phyloP scores from a whole-genome alignment of 2,113 vertebrate species.

The Nannospalax galili region DNA sequence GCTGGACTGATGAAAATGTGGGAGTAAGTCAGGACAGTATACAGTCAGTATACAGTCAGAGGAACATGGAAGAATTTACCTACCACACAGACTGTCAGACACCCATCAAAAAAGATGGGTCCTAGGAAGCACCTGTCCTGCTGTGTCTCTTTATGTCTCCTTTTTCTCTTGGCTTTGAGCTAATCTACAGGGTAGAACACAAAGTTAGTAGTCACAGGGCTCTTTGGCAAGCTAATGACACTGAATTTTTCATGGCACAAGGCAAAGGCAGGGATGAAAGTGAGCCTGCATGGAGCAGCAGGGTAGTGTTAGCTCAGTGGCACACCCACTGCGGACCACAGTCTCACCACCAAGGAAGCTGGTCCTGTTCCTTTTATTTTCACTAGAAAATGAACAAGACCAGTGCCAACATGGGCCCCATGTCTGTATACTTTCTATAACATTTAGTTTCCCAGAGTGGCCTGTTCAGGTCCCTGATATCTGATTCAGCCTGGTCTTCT shows the following conservation, averaged over 20 bases:
- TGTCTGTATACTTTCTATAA: accelerated
- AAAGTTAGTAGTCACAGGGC: too few species aligned
- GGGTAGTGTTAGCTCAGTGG: not conserved
- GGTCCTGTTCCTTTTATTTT: not conserved
- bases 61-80: not conserved
- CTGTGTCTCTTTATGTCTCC: not conserved
- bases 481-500: not conserved
- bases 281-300: accelerated
- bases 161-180: not conserved
- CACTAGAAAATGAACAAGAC: not conserved
- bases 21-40: not conserved
- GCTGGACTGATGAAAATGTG: not conserved
- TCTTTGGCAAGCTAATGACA: not conserved
- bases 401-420: accelerated
- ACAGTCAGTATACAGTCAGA: not conserved
- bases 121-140: not conserved
- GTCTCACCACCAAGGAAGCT: not conserved
- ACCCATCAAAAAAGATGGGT: not conserved
- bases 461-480: not conserved
- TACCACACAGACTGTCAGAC: not conserved
- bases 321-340: too few species aligned
- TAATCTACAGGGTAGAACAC: not conserved
- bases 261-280: not conserved
- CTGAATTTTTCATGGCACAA: not conserved
- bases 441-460: not conserved